Evolutionary conservation across 1,140 invertebrate genomes (phyloP), one percentile per base, ranked within the genome.

Genomic region (Calephelis nemesis): DNA sequence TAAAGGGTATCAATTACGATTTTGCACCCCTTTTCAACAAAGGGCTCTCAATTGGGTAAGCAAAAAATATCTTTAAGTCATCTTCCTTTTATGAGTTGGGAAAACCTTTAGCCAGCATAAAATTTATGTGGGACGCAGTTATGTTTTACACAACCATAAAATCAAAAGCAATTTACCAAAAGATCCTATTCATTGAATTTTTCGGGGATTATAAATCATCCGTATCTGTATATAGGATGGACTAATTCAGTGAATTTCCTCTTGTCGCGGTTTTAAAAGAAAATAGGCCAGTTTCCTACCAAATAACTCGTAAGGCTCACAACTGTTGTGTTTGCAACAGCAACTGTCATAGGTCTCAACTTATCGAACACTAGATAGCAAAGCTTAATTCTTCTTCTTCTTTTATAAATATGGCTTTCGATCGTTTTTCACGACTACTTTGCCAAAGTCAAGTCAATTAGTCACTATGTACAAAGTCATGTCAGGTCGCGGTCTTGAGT

Each of bases 1-100:
- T 67, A 47, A 67, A 67, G 65, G 65, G 65, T 67, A 67, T 67
- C 65, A 67, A 67, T 67, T 67, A 58, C 65, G 47, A 60, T 67
- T 65, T 67, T 67, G 65, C 65, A 67, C 65, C 65, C 65, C 65
- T 66, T 58, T 42, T 47, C 54, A 60, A 67, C 65, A 67, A 54
- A 64, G 19, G 50, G 65, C 52, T 52, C 11, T 67, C 54, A 60
- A 67, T 67, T 67, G 54, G 65, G 65, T 67, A 58, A 54, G 50
- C 65, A 54, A 67, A 67, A 60, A 67, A 67, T 64, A 67, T 67
- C 45, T 67, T 54, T 58, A 58, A 67, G 65, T 67, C 65, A 67
- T 67, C 47, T 58, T 54, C 42, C 54, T 60, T 54, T 66, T 66
- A 47, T 58, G 65, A 58, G 52, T 65, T 54, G 64, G 30, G 30